phyloP scores from a whole-genome alignment of 2,888 invertebrate genomes.

The Adelognathus sp. region DNA sequence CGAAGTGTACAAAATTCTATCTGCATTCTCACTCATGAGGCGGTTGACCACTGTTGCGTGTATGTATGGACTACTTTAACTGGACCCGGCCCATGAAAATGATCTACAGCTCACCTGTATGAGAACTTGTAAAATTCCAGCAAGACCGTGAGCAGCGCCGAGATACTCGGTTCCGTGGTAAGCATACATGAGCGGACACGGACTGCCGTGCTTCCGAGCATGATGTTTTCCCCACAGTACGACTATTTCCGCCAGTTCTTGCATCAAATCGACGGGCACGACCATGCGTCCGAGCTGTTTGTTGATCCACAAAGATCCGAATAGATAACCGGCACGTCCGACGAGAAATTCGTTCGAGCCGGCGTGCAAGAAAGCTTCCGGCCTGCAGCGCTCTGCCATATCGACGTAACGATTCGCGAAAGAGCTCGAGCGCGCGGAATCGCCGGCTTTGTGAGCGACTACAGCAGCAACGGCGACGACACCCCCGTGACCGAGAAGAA shows the following conservation, averaged over 20 bases:
- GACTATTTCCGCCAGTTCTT: conserved; percentile 87
- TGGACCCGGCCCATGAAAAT: too few relatives aligned
- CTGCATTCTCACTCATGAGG: too few relatives aligned
- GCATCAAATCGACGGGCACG: conserved; percentile 82
- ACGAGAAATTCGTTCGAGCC: conserved; percentile 93
- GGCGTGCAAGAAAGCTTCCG: conserved; percentile 83
- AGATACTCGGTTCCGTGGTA: conserved; percentile 89
- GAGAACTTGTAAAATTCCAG: conserved; percentile 86
- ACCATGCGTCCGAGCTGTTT: conserved; percentile 83
- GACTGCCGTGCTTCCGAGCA: conserved; percentile 83
- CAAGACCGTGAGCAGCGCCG: conserved; percentile 88
- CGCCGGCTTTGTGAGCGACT: conserved; percentile 83
- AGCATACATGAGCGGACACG: conserved; percentile 89
- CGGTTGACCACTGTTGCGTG: too few relatives aligned
- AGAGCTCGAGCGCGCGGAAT: conserved; percentile 75
- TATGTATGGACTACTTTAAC: too few relatives aligned
- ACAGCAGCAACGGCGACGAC: conserved; percentile 88
- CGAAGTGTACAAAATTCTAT: too few relatives aligned
- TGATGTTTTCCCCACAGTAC: conserved; percentile 88
- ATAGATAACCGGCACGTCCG: conserved; percentile 92
- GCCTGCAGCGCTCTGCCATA: conserved; percentile 81
- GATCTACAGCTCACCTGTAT: conserved; percentile 74
- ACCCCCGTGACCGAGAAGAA: conserved; percentile 82
- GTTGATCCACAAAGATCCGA: conserved; percentile 89
- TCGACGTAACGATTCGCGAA: conserved; percentile 80